Percentiles rank a stretch among this genome's conserved stretches.
Evolutionary conservation across 2,797 vertebrate genomes (phyloP).

Genomic region (Rhodeus uyekii): DNA sequence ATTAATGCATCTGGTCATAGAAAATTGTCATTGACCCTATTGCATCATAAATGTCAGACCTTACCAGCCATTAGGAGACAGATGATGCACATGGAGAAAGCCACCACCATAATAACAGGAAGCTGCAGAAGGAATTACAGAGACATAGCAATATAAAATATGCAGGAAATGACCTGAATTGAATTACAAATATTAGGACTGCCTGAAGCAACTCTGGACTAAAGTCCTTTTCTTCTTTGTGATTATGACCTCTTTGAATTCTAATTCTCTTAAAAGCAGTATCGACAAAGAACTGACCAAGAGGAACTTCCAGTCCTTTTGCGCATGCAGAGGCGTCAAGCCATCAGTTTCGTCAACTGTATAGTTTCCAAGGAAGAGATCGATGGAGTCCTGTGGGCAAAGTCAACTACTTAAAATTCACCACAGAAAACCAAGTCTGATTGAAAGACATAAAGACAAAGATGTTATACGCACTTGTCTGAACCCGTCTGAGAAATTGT

Average conservation of each 20-base stretch:
- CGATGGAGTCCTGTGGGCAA: slow-evolving; percentile 88
- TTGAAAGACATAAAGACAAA: slow-evolving; percentile 32
- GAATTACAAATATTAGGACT: slow-evolving; percentile 1
- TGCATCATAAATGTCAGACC: slow-evolving; percentile 55
- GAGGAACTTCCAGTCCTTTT: slow-evolving; percentile 96
- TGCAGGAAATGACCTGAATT: slow-evolving; percentile 7
- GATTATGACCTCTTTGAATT: background rate
- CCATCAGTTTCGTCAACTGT: slow-evolving; percentile 91
- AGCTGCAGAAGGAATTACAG: slow-evolving; percentile 74
- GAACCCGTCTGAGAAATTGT: slow-evolving; percentile 98
- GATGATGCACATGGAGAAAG: slow-evolving; percentile 98
- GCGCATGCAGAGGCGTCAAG: slow-evolving; percentile 84
- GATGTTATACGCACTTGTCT: slow-evolving; percentile 82
- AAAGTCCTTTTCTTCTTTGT: background rate
- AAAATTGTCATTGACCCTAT: background rate
- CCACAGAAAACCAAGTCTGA: background rate
- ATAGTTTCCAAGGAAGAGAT: slow-evolving; percentile 97
- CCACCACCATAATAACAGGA: slow-evolving; percentile 95
- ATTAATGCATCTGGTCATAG: background rate
- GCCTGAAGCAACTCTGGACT: background rate
- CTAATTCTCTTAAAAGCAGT: background rate
- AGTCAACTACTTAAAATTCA: slow-evolving; percentile 32
- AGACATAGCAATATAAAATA: background rate
- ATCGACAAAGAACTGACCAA: slow-evolving; percentile 79
- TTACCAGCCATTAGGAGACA: slow-evolving; percentile 96